Conservation (phyloP, 1,140 invertebrate genomes). For the Leptestheria dahalacensis region DNA sequence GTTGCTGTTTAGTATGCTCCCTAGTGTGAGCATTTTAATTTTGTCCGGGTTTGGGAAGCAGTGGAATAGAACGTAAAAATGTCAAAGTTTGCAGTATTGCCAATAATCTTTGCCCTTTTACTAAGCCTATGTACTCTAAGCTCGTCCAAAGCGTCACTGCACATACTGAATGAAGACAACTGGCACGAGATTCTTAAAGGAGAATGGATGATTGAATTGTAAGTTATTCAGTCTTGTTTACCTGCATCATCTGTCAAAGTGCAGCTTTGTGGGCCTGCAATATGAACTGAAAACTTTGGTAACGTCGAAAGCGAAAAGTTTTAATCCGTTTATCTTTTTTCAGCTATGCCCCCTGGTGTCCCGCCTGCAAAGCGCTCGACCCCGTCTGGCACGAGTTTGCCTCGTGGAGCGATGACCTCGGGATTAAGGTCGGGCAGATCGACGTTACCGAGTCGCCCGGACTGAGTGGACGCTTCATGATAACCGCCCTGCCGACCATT, state of each 20-base stretch:
- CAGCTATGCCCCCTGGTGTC: constrained; percentile 98
- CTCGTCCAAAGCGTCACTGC: neutral
- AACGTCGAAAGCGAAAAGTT: neutral
- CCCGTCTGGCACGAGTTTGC: constrained; percentile 80
- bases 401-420: constrained; percentile 52
- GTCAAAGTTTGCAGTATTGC: neutral
- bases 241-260: too few species aligned
- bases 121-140: neutral
- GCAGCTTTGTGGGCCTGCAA: too few species aligned
- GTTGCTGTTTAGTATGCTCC: too few species aligned
- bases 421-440: constrained; percentile 75
- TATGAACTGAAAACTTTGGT: too few species aligned
- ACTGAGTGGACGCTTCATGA: constrained; percentile 89
- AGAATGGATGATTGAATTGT: constrained; percentile 97
- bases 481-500: constrained; percentile 95
- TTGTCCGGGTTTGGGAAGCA: too few species aligned
- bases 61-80: too few species aligned
- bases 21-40: too few species aligned
- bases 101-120: neutral
- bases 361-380: constrained; percentile 83
- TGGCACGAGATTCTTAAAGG: constrained; percentile 68
- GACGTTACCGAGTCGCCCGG: constrained; percentile 88
- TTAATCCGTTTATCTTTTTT: constrained; percentile 20
- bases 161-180: constrained; percentile 60
- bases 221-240: constrained; percentile 40